Percentiles rank a stretch among this genome's conserved stretches.
Conservation (phyloP, 92 coral and sea anemone genomes). For the Phymanthus crucifer region DNA sequence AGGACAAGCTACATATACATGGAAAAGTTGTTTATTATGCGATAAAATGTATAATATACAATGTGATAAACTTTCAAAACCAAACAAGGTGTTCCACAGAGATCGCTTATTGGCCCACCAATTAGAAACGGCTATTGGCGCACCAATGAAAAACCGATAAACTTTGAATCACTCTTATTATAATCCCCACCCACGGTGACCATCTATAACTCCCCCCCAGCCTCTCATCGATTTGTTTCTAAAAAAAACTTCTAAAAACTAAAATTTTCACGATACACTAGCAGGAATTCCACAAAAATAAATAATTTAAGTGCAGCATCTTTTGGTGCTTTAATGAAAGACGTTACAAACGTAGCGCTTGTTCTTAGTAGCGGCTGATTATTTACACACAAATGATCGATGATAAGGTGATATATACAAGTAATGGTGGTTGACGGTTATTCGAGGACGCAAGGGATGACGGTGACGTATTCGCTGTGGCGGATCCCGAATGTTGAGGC, state of each 20-base stretch:
- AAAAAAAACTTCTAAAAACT: background rate
- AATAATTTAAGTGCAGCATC: background rate
- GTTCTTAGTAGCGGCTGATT: background rate
- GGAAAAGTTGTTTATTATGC: too few species aligned
- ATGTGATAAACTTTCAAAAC: background rate
- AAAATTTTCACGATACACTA: background rate
- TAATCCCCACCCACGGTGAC: background rate
- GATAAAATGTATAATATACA: too few species aligned
- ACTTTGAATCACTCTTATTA: background rate
- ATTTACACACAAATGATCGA: background rate
- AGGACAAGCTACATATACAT: too few species aligned
- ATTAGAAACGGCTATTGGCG: too few species aligned
- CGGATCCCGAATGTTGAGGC: slow-evolving; percentile 89
- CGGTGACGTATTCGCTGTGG: slow-evolving; percentile 83
- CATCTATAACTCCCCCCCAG: too few species aligned
- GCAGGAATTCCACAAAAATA: background rate
- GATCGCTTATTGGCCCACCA: background rate
- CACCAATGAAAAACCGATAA: too few species aligned
- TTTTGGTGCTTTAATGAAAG: slow-evolving; percentile 1
- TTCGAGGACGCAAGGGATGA: background rate
- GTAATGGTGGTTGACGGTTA: background rate
- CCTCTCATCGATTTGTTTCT: too few species aligned
- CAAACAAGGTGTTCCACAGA: background rate
- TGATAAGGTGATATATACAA: background rate
- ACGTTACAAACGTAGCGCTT: background rate